Evolutionary conservation across 2,113 vertebrate species (phyloP), one percentile per base, ranked within the genome.

Genomic region (Ciconia stormi): DNA sequence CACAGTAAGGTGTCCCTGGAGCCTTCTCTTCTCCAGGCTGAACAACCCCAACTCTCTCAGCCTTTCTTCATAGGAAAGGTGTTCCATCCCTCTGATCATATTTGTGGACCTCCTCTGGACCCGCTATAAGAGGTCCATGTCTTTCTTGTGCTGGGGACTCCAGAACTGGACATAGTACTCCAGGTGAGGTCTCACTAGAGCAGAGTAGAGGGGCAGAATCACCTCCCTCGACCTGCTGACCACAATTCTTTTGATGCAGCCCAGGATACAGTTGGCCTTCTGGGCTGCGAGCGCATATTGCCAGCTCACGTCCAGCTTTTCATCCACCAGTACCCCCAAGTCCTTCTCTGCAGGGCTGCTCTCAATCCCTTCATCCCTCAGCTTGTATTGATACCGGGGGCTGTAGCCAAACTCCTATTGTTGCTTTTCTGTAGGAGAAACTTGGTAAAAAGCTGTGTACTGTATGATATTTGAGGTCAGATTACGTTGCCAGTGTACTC

Each of bases 141-240:
- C 44, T 46, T 19, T 46, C 44, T 46, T 46, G 9, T 19, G 44
- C 18, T 46, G 44, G 18, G 44, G 44, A 18, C 18, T 46, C 44
- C 44, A 46, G 18, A 46, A 18, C 44, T 56, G 55, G 18, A 13
- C 6, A 2, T 18, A 21, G 55, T 1, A 0, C 30, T 56, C 1
- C 18, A 56, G 30, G 55, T 1, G 30, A 19, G 55, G 18, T 34
- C 11, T 56, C 32, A 21, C 3, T 5, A 56, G 55, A 56, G 19
- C 19, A 21, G 55, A 56, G 29, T 1, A 13, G 32, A 34, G 30
- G 19, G 19, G 32, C 30, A 56, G 55, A 56, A 21, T 34, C 19
- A 0, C 55, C 20, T 58, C 55, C 32, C 20, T 58, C 2, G 8
- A 14, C 32, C 55, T 34, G 32, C 55, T 58, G 32, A 8, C 55